These are phyloP conservation scores for Trematocara macrostoma DNA, from an alignment of 2,113 vertebrate genomes.

Conservation along the genomic window DNA sequence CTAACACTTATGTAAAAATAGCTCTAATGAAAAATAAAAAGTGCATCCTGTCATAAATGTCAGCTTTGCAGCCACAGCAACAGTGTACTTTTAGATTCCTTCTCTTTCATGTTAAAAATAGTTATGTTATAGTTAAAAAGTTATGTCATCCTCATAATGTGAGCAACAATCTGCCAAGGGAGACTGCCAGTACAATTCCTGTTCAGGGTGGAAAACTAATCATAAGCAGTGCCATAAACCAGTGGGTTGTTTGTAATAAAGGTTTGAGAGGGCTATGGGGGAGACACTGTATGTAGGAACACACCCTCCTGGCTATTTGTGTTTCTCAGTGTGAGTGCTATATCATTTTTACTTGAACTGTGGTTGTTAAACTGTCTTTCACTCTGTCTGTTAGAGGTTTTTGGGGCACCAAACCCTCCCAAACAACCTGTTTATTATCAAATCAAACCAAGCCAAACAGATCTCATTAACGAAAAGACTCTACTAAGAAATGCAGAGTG, in stretches of 20 bases:
- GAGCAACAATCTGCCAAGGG: not conserved
- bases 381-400: not conserved
- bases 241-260: not conserved
- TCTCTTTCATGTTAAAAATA: conserved; percentile 13
- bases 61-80: not conserved
- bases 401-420: not conserved
- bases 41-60: not conserved
- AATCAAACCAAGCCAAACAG: not conserved
- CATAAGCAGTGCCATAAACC: not conserved
- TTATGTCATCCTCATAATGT: not conserved
- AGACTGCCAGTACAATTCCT: not conserved
- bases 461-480: not conserved
- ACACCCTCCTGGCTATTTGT: not conserved
- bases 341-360: not conserved
- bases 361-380: not conserved
- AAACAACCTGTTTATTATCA: not conserved
- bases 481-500: not conserved
- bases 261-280: not conserved
- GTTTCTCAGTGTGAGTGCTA: not conserved
- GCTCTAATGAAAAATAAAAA: not conserved
- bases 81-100: not conserved
- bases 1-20: not conserved
- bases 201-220: not conserved
- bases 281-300: not conserved
- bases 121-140: too few species aligned